Percentiles rank a stretch among this genome's conserved stretches.
phyloP scores from a whole-genome alignment of 2,797 vertebrate species.

The Acridotheres tristis region DNA sequence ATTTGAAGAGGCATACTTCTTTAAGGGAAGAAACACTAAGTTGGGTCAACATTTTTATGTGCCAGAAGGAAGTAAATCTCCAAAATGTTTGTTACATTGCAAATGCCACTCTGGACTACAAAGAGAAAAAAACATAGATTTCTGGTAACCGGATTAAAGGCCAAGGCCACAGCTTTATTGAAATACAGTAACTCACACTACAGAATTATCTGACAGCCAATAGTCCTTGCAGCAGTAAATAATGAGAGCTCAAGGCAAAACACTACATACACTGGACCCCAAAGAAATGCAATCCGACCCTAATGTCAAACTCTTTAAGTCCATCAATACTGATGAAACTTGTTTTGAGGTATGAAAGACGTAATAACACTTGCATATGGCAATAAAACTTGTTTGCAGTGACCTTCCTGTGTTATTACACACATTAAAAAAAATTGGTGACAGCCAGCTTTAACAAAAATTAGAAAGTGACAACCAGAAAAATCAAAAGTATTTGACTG shows the following conservation, averaged over 20 bases:
- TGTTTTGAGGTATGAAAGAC: neutral
- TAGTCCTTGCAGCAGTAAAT: slow-evolving; percentile 35
- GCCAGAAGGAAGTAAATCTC: neutral
- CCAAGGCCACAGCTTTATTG: slow-evolving; percentile 46
- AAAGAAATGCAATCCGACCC: neutral
- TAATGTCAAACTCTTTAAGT: neutral
- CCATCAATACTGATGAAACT: neutral
- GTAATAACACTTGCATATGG: neutral
- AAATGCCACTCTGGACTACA: neutral
- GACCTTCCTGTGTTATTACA: neutral
- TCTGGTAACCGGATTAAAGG: slow-evolving; percentile 1
- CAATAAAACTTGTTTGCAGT: neutral
- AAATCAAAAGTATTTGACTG: neutral
- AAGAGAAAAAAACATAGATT: neutral
- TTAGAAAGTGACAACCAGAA: neutral
- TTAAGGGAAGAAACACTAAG: neutral
- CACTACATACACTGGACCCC: neutral
- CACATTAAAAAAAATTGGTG: neutral
- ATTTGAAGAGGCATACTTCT: neutral
- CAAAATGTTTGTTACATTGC: neutral
- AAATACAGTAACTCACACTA: slow-evolving; percentile 43
- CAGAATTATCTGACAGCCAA: slow-evolving; percentile 37
- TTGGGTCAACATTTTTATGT: neutral
- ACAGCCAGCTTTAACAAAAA: neutral
- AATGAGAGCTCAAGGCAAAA: slow-evolving; percentile 23